phyloP scores from a whole-genome alignment of 2,797 vertebrate species.

The Xenops minutus region DNA sequence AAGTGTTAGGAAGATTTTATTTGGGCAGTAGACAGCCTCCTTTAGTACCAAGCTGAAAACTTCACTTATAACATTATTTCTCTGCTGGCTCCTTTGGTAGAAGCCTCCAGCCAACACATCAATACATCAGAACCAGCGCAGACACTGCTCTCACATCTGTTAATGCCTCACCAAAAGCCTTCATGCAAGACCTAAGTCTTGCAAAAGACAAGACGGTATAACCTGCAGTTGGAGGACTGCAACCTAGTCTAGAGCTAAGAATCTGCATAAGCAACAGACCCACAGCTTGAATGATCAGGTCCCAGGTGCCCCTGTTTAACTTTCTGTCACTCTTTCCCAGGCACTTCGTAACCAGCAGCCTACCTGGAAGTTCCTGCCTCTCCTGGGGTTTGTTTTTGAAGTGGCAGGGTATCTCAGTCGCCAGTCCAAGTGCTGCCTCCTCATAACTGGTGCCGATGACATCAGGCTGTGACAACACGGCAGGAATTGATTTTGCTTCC shows the following conservation, averaged over 20 bases:
- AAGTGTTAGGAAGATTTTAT: not conserved
- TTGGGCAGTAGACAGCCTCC: not conserved
- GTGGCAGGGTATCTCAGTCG: not conserved
- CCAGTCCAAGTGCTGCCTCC: not conserved
- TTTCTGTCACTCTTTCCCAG: not conserved
- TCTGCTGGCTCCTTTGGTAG: not conserved
- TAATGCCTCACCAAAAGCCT: not conserved
- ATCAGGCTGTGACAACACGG: not conserved
- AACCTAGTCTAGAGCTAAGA: not conserved
- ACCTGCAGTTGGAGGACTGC: not conserved
- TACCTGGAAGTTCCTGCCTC: conserved; percentile 19
- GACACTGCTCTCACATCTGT: not conserved
- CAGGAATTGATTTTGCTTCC: not conserved
- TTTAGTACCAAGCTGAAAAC: not conserved
- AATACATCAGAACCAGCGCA: not conserved
- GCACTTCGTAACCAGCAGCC: not conserved
- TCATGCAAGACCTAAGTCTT: not conserved
- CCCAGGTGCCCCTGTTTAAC: not conserved
- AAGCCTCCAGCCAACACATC: not conserved
- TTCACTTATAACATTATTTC: not conserved
- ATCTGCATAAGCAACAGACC: not conserved
- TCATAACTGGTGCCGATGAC: not conserved
- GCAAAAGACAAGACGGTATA: not conserved
- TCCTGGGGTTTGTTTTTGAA: not conserved
- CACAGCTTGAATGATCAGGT: not conserved